A percentile compares a stretch with the other conserved stretches of the same genome.
Evolutionary conservation across 2,797 vertebrate species (phyloP).

Genomic region (Xiphorhynchus erythropygius): DNA sequence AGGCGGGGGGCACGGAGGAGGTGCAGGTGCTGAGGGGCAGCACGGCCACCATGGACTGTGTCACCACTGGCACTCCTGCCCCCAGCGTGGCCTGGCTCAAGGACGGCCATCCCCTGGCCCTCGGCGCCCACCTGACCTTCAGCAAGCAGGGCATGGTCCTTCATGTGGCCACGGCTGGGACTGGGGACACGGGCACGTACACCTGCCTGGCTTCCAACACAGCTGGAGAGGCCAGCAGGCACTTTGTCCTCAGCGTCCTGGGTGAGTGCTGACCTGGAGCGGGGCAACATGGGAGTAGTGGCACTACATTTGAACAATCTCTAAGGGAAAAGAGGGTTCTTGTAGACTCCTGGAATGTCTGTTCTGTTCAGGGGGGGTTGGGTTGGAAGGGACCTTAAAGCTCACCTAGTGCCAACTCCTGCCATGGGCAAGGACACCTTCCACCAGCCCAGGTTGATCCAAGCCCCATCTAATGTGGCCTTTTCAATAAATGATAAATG

Average conservation of each 20-base stretch:
- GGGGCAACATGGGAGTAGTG: not conserved
- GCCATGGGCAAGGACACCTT: not conserved
- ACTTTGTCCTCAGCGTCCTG: conserved; percentile 88
- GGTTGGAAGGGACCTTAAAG: not conserved
- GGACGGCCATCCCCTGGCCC: conserved; percentile 72
- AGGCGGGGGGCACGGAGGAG: conserved; percentile 85
- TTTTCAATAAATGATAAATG: not conserved
- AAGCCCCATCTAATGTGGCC: accelerated
- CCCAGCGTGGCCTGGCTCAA: conserved; percentile 88
- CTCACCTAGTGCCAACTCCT: accelerated
- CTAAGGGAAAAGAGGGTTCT: not conserved
- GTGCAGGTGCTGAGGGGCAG: conserved; percentile 85
- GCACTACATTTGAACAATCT: not conserved
- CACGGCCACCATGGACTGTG: conserved; percentile 79
- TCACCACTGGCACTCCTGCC: conserved; percentile 84
- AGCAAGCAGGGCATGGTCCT: conserved; percentile 82
- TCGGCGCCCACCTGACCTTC: conserved; percentile 63
- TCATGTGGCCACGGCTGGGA: conserved; percentile 74
- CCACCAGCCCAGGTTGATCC: not conserved
- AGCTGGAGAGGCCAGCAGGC: conserved; percentile 87
- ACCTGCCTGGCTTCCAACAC: conserved; percentile 87
- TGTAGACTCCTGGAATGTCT: not conserved
- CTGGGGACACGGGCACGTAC: conserved; percentile 83
- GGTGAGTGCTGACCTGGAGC: conserved; percentile 75
- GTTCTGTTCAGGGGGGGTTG: not conserved